Conservation (phyloP, 2,113 vertebrate species). For the Malurus cyaneus region DNA sequence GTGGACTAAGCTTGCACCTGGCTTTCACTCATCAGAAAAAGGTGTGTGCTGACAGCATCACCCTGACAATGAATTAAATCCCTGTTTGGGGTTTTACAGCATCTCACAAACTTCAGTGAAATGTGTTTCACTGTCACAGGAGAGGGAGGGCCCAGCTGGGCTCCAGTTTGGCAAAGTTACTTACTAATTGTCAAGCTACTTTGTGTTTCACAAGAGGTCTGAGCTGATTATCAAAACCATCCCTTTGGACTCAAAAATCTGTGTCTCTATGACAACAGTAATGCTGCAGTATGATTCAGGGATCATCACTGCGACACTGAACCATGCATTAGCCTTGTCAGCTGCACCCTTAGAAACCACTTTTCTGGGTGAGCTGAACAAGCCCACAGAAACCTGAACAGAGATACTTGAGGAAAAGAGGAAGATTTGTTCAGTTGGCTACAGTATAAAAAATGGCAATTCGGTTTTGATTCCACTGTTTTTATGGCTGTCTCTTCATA, state of each 20-base stretch:
- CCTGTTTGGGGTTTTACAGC: background rate
- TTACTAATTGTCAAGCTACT: background rate
- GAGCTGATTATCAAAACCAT: background rate
- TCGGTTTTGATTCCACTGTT: background rate
- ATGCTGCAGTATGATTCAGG: conserved; percentile 19
- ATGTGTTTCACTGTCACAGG: background rate
- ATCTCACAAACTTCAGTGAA: background rate
- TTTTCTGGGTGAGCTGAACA: background rate
- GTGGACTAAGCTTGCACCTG: background rate
- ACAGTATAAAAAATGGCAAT: background rate
- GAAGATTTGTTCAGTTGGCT: background rate
- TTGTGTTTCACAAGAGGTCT: background rate
- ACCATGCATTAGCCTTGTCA: background rate
- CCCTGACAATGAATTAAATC: background rate
- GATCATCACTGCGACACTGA: background rate
- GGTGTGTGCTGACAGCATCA: background rate
- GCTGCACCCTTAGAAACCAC: background rate
- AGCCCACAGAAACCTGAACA: background rate
- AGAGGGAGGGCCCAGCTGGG: background rate
- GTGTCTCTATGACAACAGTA: conserved; percentile 48
- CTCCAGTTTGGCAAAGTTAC: background rate
- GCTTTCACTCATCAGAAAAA: background rate
- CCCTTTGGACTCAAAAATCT: conserved; percentile 19
- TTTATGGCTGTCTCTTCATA: background rate
- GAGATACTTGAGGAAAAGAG: background rate